Evolutionary conservation across 2,113 vertebrate species (phyloP).

Genomic region (Gallinago jamesoni): DNA sequence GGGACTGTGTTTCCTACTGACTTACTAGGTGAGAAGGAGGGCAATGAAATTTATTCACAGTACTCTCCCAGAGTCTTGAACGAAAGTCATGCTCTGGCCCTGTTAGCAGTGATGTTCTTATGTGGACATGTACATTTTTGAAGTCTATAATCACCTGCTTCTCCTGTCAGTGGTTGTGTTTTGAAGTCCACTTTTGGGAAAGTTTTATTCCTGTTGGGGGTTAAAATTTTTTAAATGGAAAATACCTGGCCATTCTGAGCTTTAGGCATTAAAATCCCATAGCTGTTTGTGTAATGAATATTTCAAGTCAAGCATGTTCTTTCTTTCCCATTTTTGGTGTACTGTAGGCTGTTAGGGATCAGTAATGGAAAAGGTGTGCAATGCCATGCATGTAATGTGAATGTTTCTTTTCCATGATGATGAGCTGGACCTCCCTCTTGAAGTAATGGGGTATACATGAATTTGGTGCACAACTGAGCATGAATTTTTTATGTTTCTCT

Average conservation of each 20-base stretch:
- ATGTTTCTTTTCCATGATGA: neutral
- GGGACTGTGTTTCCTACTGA: neutral
- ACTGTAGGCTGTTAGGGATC: neutral
- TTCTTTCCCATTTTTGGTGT: neutral
- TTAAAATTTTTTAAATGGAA: neutral
- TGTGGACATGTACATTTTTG: neutral
- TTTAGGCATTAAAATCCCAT: neutral
- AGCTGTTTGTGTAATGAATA: neutral
- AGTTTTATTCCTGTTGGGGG: neutral
- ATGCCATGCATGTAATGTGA: neutral
- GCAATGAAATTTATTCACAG: neutral
- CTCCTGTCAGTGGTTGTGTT: neutral
- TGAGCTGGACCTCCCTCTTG: neutral
- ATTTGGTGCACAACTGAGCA: neutral
- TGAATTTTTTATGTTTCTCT: neutral
- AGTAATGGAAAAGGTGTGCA: neutral
- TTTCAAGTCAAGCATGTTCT: neutral
- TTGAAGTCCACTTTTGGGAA: neutral
- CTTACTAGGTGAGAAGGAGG: neutral
- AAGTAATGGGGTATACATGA: neutral
- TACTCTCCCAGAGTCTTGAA: neutral
- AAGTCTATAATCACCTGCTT: neutral
- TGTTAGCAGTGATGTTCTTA: neutral
- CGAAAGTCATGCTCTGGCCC: neutral
- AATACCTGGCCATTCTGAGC: neutral